Conservation (phyloP, 2,797 vertebrate species). For the Phyllotis vaccarum region DNA sequence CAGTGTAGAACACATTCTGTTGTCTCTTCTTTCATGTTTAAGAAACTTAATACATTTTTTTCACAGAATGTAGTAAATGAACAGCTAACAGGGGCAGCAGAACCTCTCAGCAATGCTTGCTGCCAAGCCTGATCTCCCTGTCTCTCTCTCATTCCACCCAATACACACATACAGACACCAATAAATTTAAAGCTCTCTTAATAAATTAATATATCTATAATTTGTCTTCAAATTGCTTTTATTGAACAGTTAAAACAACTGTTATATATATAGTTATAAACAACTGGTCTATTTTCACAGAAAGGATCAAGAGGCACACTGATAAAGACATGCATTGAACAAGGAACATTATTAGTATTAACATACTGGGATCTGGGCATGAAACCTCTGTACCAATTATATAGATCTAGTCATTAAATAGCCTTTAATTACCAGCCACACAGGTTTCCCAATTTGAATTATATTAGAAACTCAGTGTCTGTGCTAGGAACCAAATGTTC, state of each 20-base stretch:
- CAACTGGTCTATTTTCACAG: constrained; percentile 57
- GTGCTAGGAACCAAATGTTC: not conserved
- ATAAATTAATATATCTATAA: constrained; percentile 14
- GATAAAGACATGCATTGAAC: constrained; percentile 30
- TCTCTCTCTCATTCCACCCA: not conserved
- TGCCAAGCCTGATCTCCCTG: not conserved
- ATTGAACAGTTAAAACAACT: constrained; percentile 65
- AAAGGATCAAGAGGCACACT: constrained; percentile 14
- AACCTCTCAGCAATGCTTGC: not conserved
- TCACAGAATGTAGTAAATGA: not conserved
- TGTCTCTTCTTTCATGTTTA: not conserved
- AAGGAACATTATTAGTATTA: constrained; percentile 33
- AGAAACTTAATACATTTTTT: not conserved
- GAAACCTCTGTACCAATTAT: not conserved
- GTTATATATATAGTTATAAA: constrained; percentile 61
- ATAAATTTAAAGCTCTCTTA: not conserved
- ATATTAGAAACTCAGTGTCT: not conserved
- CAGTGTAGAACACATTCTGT: not conserved
- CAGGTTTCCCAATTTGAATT: constrained; percentile 49
- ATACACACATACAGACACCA: not conserved
- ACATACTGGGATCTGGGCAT: not conserved
- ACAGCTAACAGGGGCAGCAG: not conserved
- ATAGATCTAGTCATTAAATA: not conserved
- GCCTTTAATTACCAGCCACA: not conserved
- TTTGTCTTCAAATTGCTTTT: constrained; percentile 69